A percentile compares a stretch with the other conserved stretches of the same genome.
Conservation (phyloP, 1,140 invertebrate genomes). For the Macrosteles quadrilineatus region DNA sequence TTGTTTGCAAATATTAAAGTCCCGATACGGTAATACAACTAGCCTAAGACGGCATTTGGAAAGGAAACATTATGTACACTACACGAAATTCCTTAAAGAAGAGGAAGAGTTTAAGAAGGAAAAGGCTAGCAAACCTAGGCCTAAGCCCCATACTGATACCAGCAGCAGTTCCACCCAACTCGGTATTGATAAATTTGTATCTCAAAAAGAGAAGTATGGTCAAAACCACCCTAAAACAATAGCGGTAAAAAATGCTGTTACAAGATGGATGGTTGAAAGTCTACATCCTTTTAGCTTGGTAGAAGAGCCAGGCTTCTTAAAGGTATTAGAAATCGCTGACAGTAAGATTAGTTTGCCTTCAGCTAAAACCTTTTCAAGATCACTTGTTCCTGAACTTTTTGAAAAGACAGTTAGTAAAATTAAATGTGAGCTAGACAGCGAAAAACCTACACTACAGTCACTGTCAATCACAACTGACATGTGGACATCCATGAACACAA, state of each 20-base stretch:
- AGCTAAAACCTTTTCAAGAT: background rate
- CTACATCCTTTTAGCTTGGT: background rate
- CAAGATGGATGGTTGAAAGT: background rate
- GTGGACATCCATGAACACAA: background rate
- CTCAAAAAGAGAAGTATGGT: background rate
- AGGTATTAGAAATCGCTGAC: background rate
- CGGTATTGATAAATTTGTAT: background rate
- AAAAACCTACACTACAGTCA: background rate
- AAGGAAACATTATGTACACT: background rate
- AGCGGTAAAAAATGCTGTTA: background rate
- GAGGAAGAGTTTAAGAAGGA: background rate
- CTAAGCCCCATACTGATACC: background rate
- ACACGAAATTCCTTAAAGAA: background rate
- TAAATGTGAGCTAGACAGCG: background rate
- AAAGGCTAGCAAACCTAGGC: background rate
- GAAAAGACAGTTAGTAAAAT: background rate
- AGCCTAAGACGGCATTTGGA: background rate
- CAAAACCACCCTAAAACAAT: background rate
- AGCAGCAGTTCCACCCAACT: background rate
- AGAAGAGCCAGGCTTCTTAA: background rate
- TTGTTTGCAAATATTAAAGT: background rate
- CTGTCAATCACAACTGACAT: background rate
- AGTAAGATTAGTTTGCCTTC: background rate
- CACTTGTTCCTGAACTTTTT: background rate
- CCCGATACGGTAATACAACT: background rate